Conservation (phyloP, 1,140 invertebrate species). For the Cotesia chilonis region DNA sequence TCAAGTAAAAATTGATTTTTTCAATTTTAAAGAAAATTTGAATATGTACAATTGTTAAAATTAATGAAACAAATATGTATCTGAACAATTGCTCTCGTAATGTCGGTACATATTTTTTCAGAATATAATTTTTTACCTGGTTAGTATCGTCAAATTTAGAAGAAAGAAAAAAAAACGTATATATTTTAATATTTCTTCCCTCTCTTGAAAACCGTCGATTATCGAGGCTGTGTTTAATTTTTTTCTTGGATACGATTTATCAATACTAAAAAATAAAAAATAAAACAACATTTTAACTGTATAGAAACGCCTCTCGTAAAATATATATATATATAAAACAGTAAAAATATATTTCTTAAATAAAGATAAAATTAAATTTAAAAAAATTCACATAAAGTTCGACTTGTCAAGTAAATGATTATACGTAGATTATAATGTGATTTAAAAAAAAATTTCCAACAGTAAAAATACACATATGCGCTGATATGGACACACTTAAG, state of each 20-base stretch:
- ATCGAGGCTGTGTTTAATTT: constrained; percentile 54
- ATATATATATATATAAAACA: constrained; percentile 1
- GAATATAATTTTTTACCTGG: constrained; percentile 47
- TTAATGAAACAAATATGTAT: constrained; percentile 32
- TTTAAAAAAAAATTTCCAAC: neutral
- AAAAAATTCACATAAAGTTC: constrained; percentile 1
- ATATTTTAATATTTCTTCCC: constrained; percentile 25
- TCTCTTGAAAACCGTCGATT: constrained; percentile 48
- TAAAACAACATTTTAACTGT: constrained; percentile 8
- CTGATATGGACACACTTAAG: constrained; percentile 43
- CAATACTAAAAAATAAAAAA: constrained; percentile 27
- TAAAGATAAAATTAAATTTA: constrained; percentile 9
- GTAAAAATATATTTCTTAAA: constrained; percentile 12
- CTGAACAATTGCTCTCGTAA: neutral
- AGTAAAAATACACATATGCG: constrained; percentile 3
- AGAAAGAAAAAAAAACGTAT: constrained; percentile 1
- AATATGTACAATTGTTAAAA: constrained; percentile 20
- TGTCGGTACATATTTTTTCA: constrained; percentile 38
- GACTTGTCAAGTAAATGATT: neutral
- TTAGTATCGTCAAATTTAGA: constrained; percentile 31
- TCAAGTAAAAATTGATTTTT: neutral
- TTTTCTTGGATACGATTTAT: constrained; percentile 6
- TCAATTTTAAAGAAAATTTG: constrained; percentile 10
- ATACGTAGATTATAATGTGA: too few relatives aligned
- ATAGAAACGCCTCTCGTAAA: neutral